phyloP scores from a whole-genome alignment of 2,888 invertebrate genomes.

The Bellardia bayeri region DNA sequence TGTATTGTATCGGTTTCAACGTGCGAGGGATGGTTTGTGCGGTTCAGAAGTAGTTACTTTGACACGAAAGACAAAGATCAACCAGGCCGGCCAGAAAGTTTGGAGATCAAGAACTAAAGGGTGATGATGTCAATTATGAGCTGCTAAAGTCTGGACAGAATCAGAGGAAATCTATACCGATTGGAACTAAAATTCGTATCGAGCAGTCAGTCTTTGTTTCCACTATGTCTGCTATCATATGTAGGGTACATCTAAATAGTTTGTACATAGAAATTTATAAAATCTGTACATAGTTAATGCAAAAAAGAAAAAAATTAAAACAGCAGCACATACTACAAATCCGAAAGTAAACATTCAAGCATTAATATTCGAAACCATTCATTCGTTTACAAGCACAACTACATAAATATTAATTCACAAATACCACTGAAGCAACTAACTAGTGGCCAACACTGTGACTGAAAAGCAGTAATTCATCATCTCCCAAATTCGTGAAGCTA shows the following conservation, averaged over 20 bases:
- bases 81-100: too few relatives aligned
- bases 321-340: neutral
- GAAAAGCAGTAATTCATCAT: slow-evolving; percentile 63
- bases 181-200: too few relatives aligned
- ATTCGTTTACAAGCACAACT: slow-evolving; percentile 3
- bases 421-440: slow-evolving; percentile 28
- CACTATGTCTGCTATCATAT: neutral
- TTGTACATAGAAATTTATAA: neutral
- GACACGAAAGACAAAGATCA: too few relatives aligned
- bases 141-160: too few relatives aligned
- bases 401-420: slow-evolving; percentile 24
- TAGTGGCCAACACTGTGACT: slow-evolving; percentile 33
- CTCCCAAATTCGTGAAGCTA: slow-evolving; percentile 31
- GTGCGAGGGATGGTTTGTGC: too few relatives aligned
- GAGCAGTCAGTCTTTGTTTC: too few relatives aligned
- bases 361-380: slow-evolving; percentile 13
- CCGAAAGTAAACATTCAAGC: neutral
- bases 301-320: neutral
- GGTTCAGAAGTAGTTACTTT: too few relatives aligned
- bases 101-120: too few relatives aligned
- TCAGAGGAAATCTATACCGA: too few relatives aligned
- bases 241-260: neutral
- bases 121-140: too few relatives aligned
- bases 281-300: slow-evolving; percentile 11
- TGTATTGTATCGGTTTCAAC: too few relatives aligned